Conservation (phyloP, 2,888 invertebrate species). For the Sinhomidia bicolor region DNA sequence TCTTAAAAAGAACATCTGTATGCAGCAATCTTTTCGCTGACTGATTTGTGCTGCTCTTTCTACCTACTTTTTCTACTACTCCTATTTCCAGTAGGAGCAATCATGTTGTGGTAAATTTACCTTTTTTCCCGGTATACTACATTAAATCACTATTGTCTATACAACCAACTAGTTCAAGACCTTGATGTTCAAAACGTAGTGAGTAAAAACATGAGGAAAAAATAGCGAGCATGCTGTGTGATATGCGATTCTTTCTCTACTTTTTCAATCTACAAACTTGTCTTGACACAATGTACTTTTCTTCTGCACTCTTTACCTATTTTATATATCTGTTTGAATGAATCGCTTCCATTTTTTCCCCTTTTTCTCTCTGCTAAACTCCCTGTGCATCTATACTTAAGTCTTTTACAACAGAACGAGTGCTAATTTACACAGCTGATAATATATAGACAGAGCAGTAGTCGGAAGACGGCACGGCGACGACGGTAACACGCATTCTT, state of each 20-base stretch:
- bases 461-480: neutral
- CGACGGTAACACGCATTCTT: conserved; percentile 52
- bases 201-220: too few species aligned
- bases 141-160: neutral
- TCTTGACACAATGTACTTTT: neutral
- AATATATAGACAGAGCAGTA: neutral
- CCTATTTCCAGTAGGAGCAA: too few species aligned
- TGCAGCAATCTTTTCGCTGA: conserved; percentile 24
- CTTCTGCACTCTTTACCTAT: neutral
- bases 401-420: neutral
- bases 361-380: neutral
- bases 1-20: neutral
- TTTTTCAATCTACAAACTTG: too few species aligned
- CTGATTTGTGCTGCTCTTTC: conserved; percentile 43
- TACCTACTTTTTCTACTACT: too few species aligned
- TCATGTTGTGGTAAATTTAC: too few species aligned
- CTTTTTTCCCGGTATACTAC: neutral
- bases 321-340: neutral
- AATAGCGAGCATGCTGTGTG: too few species aligned
- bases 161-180: neutral
- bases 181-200: too few species aligned
- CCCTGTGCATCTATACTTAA: neutral
- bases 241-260: too few species aligned
- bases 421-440: conserved; percentile 41
- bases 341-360: neutral